phyloP scores from a whole-genome alignment of 2,888 invertebrate genomes.

The Aquatica leii region DNA sequence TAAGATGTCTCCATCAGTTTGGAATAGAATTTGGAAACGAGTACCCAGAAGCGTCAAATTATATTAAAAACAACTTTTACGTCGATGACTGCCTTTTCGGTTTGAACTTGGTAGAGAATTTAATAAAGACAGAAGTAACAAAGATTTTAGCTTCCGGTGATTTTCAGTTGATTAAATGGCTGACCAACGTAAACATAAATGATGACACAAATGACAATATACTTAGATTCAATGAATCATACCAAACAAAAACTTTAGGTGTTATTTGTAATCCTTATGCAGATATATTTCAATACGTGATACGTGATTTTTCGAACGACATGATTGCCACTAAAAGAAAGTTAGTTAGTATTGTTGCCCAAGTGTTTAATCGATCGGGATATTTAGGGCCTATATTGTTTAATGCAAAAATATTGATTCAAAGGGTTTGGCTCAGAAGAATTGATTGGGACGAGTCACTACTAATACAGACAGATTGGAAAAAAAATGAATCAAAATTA shows the following conservation, averaged over 20 bases:
- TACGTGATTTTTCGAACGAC: neutral
- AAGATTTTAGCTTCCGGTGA: slow-evolving; percentile 8
- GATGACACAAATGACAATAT: neutral
- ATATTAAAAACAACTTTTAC: slow-evolving; percentile 21
- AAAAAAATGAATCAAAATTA: slow-evolving; percentile 10
- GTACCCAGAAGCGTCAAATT: slow-evolving; percentile 7
- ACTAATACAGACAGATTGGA: slow-evolving; percentile 18
- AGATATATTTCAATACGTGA: slow-evolving; percentile 16
- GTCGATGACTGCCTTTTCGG: slow-evolving; percentile 29
- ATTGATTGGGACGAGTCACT: slow-evolving; percentile 27
- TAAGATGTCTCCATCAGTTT: neutral
- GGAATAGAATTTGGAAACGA: neutral
- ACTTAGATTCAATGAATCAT: neutral
- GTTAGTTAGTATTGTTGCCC: slow-evolving; percentile 21
- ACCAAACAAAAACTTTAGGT: slow-evolving; percentile 23
- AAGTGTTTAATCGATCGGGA: slow-evolving; percentile 25
- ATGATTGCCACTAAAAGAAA: slow-evolving; percentile 19
- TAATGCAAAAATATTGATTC: slow-evolving; percentile 24
- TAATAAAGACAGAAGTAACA: slow-evolving; percentile 5
- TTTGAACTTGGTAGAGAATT: slow-evolving; percentile 4
- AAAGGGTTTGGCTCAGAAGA: slow-evolving; percentile 25
- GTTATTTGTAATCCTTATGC: slow-evolving; percentile 16
- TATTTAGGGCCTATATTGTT: slow-evolving; percentile 19
- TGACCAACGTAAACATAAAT: neutral
- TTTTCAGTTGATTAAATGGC: slow-evolving; percentile 26